A percentile compares a stretch with the other conserved stretches of the same genome.
Evolutionary conservation across 1,140 invertebrate species (phyloP).

Genomic region (Brachionus rubens): DNA sequence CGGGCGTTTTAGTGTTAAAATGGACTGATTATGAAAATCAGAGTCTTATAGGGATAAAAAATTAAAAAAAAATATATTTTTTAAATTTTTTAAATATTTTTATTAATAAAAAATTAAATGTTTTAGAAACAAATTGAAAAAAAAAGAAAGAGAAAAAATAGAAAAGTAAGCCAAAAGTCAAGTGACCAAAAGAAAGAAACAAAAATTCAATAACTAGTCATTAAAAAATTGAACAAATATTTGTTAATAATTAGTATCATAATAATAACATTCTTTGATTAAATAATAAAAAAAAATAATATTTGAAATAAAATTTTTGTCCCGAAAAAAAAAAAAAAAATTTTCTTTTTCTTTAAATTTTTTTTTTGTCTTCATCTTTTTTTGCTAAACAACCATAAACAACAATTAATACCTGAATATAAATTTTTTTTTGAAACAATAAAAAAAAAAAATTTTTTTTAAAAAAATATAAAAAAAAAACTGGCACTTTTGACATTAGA

Average conservation of each 20-base stretch:
- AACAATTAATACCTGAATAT: conserved; percentile 31
- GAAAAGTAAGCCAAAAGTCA: background rate
- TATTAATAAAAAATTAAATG: conserved; percentile 30
- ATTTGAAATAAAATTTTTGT: conserved; percentile 19
- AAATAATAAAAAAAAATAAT: background rate
- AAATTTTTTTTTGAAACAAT: conserved; percentile 12
- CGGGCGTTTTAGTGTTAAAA: no score
- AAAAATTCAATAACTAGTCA: background rate
- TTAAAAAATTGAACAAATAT: background rate
- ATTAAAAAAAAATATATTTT: no score
- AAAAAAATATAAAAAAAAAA: conserved; percentile 15
- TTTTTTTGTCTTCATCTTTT: background rate
- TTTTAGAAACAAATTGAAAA: conserved; percentile 27
- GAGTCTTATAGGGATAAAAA: no score
- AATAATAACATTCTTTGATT: no score
- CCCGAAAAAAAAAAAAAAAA: conserved; percentile 25
- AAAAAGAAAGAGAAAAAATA: no score
- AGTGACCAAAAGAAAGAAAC: background rate
- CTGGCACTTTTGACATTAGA: background rate
- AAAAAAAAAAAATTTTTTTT: background rate
- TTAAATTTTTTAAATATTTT: conserved; percentile 10
- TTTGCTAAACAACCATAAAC: background rate
- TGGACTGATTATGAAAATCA: no score
- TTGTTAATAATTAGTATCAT: background rate
- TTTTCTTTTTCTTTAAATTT: background rate